Percentiles rank a stretch among this genome's conserved stretches.
These are phyloP conservation scores for Lepilemur ruficaudatus DNA, from an alignment of 2,797 vertebrate genomes.

Conservation along the genomic window DNA sequence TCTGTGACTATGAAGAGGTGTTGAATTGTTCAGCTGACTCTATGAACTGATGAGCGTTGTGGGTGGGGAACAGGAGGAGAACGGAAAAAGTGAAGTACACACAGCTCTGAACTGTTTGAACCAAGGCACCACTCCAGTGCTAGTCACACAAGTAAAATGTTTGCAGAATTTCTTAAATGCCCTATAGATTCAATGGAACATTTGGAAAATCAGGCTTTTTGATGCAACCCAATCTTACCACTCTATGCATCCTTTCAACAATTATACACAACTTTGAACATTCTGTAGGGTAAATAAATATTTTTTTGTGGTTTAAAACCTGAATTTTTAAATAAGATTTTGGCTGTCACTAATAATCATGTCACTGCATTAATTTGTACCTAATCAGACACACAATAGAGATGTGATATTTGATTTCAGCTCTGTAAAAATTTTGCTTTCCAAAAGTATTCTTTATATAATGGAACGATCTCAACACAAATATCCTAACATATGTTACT, in stretches of 20 bases:
- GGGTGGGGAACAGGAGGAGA: neutral
- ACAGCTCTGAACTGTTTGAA: neutral
- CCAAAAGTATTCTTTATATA: neutral
- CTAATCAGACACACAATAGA: neutral
- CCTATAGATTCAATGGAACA: neutral
- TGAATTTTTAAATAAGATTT: neutral
- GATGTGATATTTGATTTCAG: neutral
- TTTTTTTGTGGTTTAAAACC: neutral
- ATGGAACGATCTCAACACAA: neutral
- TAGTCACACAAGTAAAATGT: neutral
- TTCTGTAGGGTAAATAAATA: neutral
- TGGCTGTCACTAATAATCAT: neutral
- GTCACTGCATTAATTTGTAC: neutral
- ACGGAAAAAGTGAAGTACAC: fast-evolving
- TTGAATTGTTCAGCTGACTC: neutral
- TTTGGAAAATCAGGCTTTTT: neutral
- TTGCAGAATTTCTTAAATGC: neutral
- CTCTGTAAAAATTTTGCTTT: neutral
- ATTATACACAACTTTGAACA: neutral
- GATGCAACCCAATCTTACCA: neutral
- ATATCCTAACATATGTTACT: neutral
- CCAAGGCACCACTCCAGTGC: neutral
- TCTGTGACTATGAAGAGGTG: neutral
- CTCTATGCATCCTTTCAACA: neutral
- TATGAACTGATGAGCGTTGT: neutral